A percentile compares a stretch with the other conserved stretches of the same genome.
phyloP scores from a whole-genome alignment of 1,140 invertebrate genomes.

The Pinna nobilis region DNA sequence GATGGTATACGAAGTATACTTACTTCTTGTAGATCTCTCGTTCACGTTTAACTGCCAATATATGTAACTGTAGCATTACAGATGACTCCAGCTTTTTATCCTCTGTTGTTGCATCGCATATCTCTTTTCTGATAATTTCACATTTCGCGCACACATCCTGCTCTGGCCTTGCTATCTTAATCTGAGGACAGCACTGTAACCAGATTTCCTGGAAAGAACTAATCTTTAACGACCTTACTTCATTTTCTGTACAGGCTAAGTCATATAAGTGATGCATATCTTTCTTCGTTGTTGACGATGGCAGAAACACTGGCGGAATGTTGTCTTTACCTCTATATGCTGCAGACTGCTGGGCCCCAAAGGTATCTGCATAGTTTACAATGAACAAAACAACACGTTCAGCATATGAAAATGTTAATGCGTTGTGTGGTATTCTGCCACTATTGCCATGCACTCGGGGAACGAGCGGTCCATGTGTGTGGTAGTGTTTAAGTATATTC shows the following conservation, averaged over 20 bases:
- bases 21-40: background rate
- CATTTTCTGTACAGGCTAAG: background rate
- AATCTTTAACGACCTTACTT: background rate
- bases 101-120: background rate
- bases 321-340: slow-evolving; percentile 6
- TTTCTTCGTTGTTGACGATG: background rate
- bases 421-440: slow-evolving; percentile 4
- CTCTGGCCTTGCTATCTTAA: background rate
- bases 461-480: background rate
- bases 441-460: slow-evolving; percentile 11
- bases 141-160: slow-evolving; percentile 18
- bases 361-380: slow-evolving; percentile 6
- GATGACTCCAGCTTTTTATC: slow-evolving; percentile 10
- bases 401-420: background rate
- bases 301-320: slow-evolving; percentile 12
- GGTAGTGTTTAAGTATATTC: slow-evolving; percentile 1
- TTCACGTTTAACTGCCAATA: background rate
- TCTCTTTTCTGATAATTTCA: slow-evolving; percentile 11
- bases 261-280: slow-evolving; percentile 8
- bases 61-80: background rate
- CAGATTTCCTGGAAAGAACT: slow-evolving; percentile 6
- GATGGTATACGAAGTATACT: no score
- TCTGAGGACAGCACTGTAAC: background rate
- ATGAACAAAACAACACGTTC: background rate
- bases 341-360: slow-evolving; percentile 14